Percentiles rank a stretch among this genome's conserved stretches.
These are phyloP conservation scores for Chrysemys picta DNA, from an alignment of 2,113 vertebrate genomes.

Conservation along the genomic window DNA sequence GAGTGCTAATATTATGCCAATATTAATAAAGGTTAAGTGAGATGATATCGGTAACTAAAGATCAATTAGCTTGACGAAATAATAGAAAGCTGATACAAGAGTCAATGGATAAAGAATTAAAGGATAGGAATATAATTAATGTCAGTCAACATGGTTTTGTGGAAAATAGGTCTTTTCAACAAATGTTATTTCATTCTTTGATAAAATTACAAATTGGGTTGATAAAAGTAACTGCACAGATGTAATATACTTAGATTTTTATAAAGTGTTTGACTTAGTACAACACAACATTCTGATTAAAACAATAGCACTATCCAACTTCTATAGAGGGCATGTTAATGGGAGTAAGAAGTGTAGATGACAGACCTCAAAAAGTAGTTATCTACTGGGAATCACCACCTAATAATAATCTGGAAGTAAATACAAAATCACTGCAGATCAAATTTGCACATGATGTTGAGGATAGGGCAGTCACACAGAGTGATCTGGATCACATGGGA, in stretches of 20 bases:
- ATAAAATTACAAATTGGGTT: fast-evolving
- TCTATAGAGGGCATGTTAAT: neutral
- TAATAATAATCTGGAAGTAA: neutral
- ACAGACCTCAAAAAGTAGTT: neutral
- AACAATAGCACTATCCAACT: neutral
- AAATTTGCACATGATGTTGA: neutral
- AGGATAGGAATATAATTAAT: neutral
- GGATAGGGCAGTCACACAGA: neutral
- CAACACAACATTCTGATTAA: neutral
- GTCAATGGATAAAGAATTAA: neutral
- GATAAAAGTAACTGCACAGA: neutral
- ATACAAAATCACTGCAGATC: neutral
- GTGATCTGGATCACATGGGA: neutral
- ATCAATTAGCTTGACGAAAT: neutral
- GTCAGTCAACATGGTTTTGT: fast-evolving
- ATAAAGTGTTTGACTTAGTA: neutral
- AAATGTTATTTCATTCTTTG: fast-evolving
- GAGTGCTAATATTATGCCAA: fast-evolving
- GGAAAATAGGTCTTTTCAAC: fast-evolving
- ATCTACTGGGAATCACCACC: neutral
- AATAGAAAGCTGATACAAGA: neutral
- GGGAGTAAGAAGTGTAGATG: neutral
- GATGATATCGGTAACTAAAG: neutral
- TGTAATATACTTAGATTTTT: neutral
- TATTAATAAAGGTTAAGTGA: fast-evolving